These are phyloP conservation scores for Gonocerus acuteangulatus DNA, from an alignment of 2,888 invertebrate genomes.

Conservation along the genomic window DNA sequence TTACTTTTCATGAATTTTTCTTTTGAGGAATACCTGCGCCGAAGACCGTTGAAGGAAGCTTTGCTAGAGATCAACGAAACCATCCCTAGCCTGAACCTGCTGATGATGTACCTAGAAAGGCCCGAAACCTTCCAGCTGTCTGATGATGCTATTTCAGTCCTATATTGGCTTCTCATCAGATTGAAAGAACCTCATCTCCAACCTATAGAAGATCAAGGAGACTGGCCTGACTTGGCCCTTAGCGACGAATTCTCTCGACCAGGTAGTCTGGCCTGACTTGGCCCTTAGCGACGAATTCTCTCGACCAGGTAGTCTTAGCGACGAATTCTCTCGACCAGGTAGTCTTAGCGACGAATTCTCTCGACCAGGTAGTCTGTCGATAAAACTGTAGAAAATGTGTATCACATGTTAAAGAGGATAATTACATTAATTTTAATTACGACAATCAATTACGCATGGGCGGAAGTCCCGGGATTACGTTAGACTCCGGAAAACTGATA, in stretches of 20 bases:
- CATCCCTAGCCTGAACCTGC: constrained; percentile 8
- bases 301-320: not conserved
- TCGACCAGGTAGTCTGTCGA: not conserved
- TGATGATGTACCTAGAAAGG: constrained; percentile 6
- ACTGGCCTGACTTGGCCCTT: not conserved
- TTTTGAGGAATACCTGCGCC: constrained; percentile 2
- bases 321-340: not conserved
- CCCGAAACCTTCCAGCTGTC: not conserved
- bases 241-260: not conserved
- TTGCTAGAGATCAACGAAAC: constrained; percentile 7
- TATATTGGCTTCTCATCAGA: constrained; percentile 8
- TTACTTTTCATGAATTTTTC: too few species aligned
- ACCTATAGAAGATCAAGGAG: not conserved
- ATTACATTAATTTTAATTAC: too few species aligned
- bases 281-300: not conserved
- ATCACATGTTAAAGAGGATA: too few species aligned
- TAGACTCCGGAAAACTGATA: too few species aligned
- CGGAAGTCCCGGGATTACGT: too few species aligned
- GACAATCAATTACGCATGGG: too few species aligned
- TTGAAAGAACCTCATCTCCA: constrained; percentile 1
- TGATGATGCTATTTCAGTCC: not conserved
- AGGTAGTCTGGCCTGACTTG: not conserved
- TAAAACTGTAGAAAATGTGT: not conserved
- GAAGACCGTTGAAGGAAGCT: not conserved
- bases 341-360: not conserved